Percentiles rank a stretch among this genome's conserved stretches.
Conservation (phyloP, 1,140 invertebrate species). For the Cyclina sinensis region DNA sequence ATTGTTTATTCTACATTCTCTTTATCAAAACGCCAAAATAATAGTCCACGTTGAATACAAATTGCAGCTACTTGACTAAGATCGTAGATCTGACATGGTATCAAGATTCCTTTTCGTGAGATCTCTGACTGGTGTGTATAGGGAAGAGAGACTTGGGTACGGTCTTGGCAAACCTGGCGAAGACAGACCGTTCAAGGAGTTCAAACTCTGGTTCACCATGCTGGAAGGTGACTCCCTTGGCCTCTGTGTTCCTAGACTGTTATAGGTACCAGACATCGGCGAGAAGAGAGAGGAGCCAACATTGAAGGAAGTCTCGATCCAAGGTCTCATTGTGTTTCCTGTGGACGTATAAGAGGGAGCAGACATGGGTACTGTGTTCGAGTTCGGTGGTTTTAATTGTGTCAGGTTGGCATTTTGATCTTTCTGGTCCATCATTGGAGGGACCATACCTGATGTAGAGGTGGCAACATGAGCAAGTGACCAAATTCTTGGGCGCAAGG, state of each 20-base stretch:
- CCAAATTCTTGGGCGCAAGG: slow-evolving; percentile 98
- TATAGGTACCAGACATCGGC: slow-evolving; percentile 62
- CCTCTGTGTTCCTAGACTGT: slow-evolving; percentile 45
- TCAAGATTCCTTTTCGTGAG: slow-evolving; percentile 60
- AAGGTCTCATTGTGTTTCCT: slow-evolving; percentile 52
- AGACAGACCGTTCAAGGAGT: slow-evolving; percentile 57
- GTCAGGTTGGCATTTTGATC: slow-evolving; percentile 64
- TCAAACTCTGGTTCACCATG: slow-evolving; percentile 63
- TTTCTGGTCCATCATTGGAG: slow-evolving; percentile 32
- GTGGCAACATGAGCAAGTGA: slow-evolving; percentile 98
- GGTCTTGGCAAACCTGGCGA: slow-evolving; percentile 51
- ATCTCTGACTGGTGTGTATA: slow-evolving; percentile 61
- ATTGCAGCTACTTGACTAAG: slow-evolving; percentile 18
- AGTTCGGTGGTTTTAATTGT: slow-evolving; percentile 42
- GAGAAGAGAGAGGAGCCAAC: slow-evolving; percentile 57
- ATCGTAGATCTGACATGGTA: slow-evolving; percentile 60
- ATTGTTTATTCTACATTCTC: too few species aligned
- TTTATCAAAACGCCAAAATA: too few species aligned
- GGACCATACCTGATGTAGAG: slow-evolving; percentile 89
- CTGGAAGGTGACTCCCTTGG: slow-evolving; percentile 45
- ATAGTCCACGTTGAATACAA: too few species aligned
- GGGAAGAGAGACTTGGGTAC: slow-evolving; percentile 56
- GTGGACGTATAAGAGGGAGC: slow-evolving; percentile 37
- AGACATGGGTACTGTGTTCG: slow-evolving; percentile 42
- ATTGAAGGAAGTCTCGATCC: slow-evolving; percentile 61